Percentiles rank a stretch among this genome's conserved stretches.
These are phyloP conservation scores for Lophius piscatorius DNA, from an alignment of 2,113 vertebrate species.

Conservation along the genomic window DNA sequence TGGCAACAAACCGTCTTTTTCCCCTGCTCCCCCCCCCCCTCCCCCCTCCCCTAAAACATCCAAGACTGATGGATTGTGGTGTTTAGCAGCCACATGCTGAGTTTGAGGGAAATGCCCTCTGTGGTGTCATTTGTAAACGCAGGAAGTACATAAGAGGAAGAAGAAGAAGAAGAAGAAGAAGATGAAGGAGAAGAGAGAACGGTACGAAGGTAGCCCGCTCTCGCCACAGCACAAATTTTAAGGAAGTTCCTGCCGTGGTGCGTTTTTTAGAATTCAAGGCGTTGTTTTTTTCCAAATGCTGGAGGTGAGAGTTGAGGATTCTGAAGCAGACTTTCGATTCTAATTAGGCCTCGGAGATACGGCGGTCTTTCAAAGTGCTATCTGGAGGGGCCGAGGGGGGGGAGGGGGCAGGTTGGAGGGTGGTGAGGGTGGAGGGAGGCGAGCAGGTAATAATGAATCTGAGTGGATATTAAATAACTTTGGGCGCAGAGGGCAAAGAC, in stretches of 20 bases:
- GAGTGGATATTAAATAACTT: constrained; percentile 69
- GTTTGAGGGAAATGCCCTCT: constrained; percentile 69
- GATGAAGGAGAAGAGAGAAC: too few relatives aligned
- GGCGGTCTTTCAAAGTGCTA: constrained; percentile 74
- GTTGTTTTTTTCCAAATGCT: constrained; percentile 88
- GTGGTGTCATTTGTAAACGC: constrained; percentile 50
- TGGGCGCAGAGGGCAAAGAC: constrained; percentile 39
- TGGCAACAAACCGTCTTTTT: constrained; percentile 93
- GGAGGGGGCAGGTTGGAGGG: not conserved
- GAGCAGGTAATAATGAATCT: constrained; percentile 82
- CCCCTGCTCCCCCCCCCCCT: constrained; percentile 1
- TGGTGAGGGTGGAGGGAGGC: constrained; percentile 13
- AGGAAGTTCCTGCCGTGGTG: not conserved
- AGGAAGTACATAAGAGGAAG: too few relatives aligned
- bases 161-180: too few relatives aligned
- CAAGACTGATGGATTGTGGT: constrained; percentile 94
- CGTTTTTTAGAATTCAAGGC: constrained; percentile 93
- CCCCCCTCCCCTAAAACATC: constrained; percentile 24
- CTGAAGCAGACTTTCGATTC: constrained; percentile 79
- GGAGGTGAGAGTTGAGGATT: constrained; percentile 95
- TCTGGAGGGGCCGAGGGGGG: constrained; percentile 49
- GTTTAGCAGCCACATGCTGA: constrained; percentile 89
- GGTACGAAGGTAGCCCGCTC: too few relatives aligned
- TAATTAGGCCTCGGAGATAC: constrained; percentile 83
- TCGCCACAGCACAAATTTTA: too few relatives aligned